Base-by-base conservation (phyloP, 2,797 vertebrate species). In the Galagoides demidoff region DNA sequence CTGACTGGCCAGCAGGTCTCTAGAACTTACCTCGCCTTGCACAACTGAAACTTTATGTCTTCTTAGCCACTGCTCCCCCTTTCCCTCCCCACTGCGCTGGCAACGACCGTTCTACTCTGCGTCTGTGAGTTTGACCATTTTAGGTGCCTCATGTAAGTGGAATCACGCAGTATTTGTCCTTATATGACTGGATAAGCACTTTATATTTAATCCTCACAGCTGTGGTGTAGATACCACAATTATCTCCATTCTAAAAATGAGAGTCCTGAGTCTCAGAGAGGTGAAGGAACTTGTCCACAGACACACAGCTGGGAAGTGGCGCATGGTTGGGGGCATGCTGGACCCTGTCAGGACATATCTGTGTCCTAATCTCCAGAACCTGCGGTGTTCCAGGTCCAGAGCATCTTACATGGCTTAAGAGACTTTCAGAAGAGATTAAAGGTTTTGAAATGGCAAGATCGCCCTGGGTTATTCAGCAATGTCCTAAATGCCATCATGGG, bases 11-110 rank as follows among this genome's bases (percentile, higher is more conserved):
- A 39, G 34, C 78, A 25, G 55, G 3, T 22, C 25, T 11, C 39
- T 34, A 13, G 61, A 3, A 31, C 39, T 64, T 31, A 66, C 7
- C 19, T 22, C 1, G 1, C 8, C 59, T 45, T 23, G 27, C 39
- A n/a, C 45, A 31, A 61, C 19, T 1, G 5, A 81, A 19, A 25
- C 27, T 31, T 63, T 22, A 6, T 29, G 3, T 25, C 5, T 17
- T 6, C 3, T 43, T 17, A 63, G 37, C 37, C 1, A 17, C 55
- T 2, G 9, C 1, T 25, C 34, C 7, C 23, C 8, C 1, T 17
- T 29, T 9, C 16, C 34, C 2, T 1, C 7, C 10, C 10, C 57
- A 17, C 37, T 19, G 27, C 59, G 27, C 55, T 4, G 0, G 52
- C 64, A 66, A 19, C 64, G 31, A 20, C 31, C 7, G 9, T 20